Percentiles rank a stretch among this genome's conserved stretches.
phyloP scores from a whole-genome alignment of 2,113 vertebrate species.

The Promerops cafer region DNA sequence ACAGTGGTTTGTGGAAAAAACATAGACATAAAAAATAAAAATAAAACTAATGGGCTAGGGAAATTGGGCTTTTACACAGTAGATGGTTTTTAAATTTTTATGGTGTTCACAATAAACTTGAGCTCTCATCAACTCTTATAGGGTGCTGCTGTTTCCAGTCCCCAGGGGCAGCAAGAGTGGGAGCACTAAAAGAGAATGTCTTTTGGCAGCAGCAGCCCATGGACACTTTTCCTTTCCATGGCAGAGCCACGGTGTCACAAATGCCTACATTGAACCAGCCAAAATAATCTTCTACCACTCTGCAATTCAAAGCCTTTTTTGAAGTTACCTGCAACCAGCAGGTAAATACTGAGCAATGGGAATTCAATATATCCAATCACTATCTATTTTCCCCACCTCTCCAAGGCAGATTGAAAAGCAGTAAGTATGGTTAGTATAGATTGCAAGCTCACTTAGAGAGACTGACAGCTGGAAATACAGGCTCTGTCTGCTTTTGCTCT shows the following conservation, averaged over 20 bases:
- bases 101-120: background rate
- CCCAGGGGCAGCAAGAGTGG: background rate
- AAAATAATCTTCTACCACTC: background rate
- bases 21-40: background rate
- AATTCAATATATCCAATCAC: background rate
- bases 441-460: background rate
- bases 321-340: background rate
- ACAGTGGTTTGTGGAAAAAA: background rate
- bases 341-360: background rate
- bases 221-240: background rate
- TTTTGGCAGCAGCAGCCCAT: background rate
- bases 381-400: background rate
- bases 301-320: background rate
- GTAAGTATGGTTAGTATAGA: background rate
- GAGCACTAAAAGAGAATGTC: background rate
- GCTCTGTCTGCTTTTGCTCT: background rate
- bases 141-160: background rate
- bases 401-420: background rate
- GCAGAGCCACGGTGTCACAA: background rate
- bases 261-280: background rate
- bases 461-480: background rate
- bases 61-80: background rate
- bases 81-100: conserved; percentile 8
- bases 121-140: background rate
- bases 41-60: background rate